Percentiles rank a stretch among this genome's conserved stretches.
Conservation (phyloP, 2,888 invertebrate genomes). For the Macropis europaea region DNA sequence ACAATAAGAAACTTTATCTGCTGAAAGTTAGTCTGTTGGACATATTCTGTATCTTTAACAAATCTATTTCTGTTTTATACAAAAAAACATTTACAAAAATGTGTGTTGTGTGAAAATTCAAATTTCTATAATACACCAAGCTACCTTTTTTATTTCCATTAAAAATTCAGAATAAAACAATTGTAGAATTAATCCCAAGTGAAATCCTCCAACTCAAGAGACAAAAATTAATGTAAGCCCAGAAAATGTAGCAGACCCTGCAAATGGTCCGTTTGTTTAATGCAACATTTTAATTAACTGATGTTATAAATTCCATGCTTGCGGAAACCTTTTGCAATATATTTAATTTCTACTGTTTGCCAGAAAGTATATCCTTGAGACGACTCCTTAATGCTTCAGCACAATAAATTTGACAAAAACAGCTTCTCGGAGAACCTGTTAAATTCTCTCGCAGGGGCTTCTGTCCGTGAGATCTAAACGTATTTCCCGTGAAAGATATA, state of each 20-base stretch:
- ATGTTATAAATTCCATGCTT: slow-evolving; percentile 7
- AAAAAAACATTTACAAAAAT: too few relatives aligned
- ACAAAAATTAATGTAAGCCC: background rate
- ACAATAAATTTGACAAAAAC: slow-evolving; percentile 20
- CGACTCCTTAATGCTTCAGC: slow-evolving; percentile 11
- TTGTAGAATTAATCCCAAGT: too few relatives aligned
- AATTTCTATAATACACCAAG: too few relatives aligned
- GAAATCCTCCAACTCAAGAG: too few relatives aligned
- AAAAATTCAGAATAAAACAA: too few relatives aligned
- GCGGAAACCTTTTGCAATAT: slow-evolving; percentile 20
- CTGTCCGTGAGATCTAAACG: slow-evolving; percentile 8
- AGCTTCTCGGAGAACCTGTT: background rate
- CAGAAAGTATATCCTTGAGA: background rate
- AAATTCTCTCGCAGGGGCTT: background rate
- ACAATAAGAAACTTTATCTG: too few relatives aligned
- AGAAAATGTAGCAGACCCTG: background rate
- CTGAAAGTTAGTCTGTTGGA: too few relatives aligned
- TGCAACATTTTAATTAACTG: slow-evolving; percentile 13
- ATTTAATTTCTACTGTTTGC: slow-evolving; percentile 23
- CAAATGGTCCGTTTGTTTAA: slow-evolving; percentile 6
- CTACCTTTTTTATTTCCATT: too few relatives aligned
- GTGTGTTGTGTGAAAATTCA: too few relatives aligned
- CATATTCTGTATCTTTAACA: too few relatives aligned
- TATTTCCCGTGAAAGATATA: background rate
- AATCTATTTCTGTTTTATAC: too few relatives aligned